Base-by-base conservation (phyloP, 2,113 vertebrate species). In the Pomatorhinus ruficollis region DNA sequence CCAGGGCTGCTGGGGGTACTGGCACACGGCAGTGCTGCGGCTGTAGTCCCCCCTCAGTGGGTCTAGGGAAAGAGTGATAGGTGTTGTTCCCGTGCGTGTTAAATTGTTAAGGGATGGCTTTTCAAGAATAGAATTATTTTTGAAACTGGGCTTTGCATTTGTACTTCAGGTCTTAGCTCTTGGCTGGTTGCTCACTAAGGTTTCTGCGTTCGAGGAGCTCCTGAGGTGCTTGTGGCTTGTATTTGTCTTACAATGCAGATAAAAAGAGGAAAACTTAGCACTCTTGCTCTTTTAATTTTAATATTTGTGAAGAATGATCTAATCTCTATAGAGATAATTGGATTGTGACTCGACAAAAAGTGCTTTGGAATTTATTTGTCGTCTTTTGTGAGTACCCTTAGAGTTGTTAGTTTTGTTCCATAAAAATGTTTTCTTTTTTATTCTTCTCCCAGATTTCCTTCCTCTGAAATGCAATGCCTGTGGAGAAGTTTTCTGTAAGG, bases 381-480 rank as follows among this genome's bases (percentile, higher is more conserved):
- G 25, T 21, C 5, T 77, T 57, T 4, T 30, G 5, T 27, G 15
- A 33, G 31, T 15, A 7, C 1, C 6, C 5, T 50, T 10, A 24
- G 4, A 78, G 24, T 68, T 31, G 6, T 30, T 37, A 30, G 8
- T 23, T 88, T 28, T 47, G n/a, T 12, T 74, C 11, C 2, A 6
- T 20, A 17, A n/a, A 11, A 56, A 63, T 23, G 3, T 47, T 31
- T 50, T 56, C 5, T 21, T 15, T 18, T 54, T 39, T 13, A 2
- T 42, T 65, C 13, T 18, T 63, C n/a, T 85, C 85, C 4, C 92
- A 99, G 99, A 99, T 97, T 99, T 99, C 84, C 99, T 99, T 94
- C 99, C 99, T 5, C 97, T 99, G 98, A 99, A 95, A 96, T 99
- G 99, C 9, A 98, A 99, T 4, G 98, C 98, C 0, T 99, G 99